Conservation (phyloP, 2,797 vertebrate species). For the Sebastes steindachneri region DNA sequence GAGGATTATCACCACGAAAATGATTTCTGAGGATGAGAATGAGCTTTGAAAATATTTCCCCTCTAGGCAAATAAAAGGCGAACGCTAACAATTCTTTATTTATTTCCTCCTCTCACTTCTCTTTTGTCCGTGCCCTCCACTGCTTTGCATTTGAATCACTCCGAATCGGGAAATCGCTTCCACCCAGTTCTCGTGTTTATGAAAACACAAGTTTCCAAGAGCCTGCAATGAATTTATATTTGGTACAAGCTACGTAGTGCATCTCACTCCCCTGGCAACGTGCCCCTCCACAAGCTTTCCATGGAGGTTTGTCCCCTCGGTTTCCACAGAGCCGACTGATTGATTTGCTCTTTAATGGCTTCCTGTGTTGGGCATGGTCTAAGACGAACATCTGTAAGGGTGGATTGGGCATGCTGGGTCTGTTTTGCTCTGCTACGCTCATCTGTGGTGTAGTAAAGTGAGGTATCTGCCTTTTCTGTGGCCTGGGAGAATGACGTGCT, state of each 20-base stretch:
- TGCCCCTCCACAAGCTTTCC: conserved; percentile 77
- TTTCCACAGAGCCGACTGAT: conserved; percentile 78
- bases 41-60: conserved; percentile 52
- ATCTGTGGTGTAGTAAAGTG: conserved; percentile 81
- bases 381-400: conserved; percentile 73
- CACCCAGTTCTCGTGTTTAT: conserved; percentile 69
- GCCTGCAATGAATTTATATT: conserved; percentile 77
- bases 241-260: conserved; percentile 57
- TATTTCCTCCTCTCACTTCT: conserved; percentile 32
- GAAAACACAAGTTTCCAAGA: conserved; percentile 78
- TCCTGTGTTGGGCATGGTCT: conserved; percentile 74
- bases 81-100: conserved; percentile 43
- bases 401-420: conserved; percentile 59
- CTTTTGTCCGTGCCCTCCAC: conserved; percentile 41
- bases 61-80: conserved; percentile 45
- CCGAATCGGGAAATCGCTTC: conserved; percentile 66
- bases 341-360: conserved; percentile 80
- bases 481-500: conserved; percentile 78
- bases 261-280: conserved; percentile 65
- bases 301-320: conserved; percentile 61
- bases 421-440: conserved; percentile 72
- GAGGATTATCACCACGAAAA: conserved; percentile 61
- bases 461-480: conserved; percentile 82
- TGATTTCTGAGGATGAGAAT: conserved; percentile 48
- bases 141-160: conserved; percentile 69